phyloP scores from a whole-genome alignment of 2,888 invertebrate genomes.

The Cephus runcator region DNA sequence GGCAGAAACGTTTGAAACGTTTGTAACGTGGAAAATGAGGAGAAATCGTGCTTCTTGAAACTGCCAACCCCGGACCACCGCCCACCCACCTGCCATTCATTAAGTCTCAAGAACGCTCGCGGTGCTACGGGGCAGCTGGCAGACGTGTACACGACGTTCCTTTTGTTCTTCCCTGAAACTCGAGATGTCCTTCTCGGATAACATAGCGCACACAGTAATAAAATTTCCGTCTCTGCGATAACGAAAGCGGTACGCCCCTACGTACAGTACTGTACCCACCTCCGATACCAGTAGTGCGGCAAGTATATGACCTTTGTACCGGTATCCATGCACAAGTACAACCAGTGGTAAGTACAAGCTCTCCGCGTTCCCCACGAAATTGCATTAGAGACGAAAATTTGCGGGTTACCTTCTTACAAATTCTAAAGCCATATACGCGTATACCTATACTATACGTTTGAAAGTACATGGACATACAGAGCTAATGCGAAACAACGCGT shows the following conservation, averaged over 20 bases:
- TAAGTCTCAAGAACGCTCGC: conserved; percentile 48
- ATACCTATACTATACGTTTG: background rate
- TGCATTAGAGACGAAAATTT: background rate
- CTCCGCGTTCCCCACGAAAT: background rate
- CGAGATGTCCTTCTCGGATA: conserved; percentile 54
- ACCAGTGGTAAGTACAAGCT: background rate
- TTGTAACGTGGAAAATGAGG: conserved; percentile 29
- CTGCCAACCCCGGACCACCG: conserved; percentile 11
- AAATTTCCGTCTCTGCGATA: conserved; percentile 31
- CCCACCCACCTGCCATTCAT: conserved; percentile 37
- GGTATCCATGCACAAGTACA: background rate
- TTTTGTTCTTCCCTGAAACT: conserved; percentile 56
- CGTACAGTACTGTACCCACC: background rate
- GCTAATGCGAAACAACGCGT: background rate
- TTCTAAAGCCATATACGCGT: background rate
- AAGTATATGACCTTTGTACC: background rate
- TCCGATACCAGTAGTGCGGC: background rate
- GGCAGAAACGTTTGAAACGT: conserved; percentile 21
- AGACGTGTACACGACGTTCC: conserved; percentile 51
- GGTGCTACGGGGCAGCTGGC: conserved; percentile 37
- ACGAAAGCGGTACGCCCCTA: conserved; percentile 27
- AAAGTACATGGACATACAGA: background rate
- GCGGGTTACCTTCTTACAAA: background rate
- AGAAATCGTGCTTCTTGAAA: conserved; percentile 20
- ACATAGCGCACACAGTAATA: conserved; percentile 35